Evolutionary conservation across 2,797 vertebrate genomes (phyloP).

Genomic region (Cossypha caffra): DNA sequence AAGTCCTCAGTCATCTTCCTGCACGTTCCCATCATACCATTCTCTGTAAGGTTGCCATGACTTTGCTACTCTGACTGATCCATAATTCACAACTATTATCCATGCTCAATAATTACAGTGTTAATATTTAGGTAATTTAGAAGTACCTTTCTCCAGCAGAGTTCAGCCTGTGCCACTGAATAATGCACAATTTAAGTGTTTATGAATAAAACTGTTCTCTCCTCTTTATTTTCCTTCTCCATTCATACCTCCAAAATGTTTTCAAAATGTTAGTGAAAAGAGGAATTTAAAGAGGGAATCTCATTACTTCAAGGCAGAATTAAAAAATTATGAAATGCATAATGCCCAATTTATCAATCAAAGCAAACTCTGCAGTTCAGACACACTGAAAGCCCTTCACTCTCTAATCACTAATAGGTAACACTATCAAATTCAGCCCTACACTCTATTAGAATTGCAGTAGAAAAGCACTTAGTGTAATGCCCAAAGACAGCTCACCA

Average conservation of each 20-base stretch:
- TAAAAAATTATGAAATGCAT: not conserved
- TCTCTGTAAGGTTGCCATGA: not conserved
- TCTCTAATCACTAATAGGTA: not conserved
- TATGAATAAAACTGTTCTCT: not conserved
- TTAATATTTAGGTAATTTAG: constrained; percentile 47
- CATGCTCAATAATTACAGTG: constrained; percentile 22
- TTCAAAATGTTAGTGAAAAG: not conserved
- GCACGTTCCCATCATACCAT: not conserved
- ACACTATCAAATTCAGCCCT: constrained; percentile 36
- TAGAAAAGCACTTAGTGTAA: constrained; percentile 31
- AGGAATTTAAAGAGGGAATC: not conserved
- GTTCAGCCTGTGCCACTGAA: not conserved
- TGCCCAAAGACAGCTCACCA: not conserved
- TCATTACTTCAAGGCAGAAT: not conserved
- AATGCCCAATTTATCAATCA: constrained; percentile 1
- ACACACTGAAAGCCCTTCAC: not conserved
- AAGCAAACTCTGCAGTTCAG: not conserved
- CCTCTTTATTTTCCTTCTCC: not conserved
- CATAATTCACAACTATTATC: constrained; percentile 45
- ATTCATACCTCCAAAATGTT: not conserved
- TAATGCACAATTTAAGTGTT: not conserved
- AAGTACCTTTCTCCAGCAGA: not conserved
- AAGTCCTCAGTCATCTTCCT: not conserved
- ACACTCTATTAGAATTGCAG: not conserved
- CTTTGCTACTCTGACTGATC: constrained; percentile 19